Evolutionary conservation across 2,888 invertebrate genomes (phyloP).

Genomic region (Ectemnius cavifrons): DNA sequence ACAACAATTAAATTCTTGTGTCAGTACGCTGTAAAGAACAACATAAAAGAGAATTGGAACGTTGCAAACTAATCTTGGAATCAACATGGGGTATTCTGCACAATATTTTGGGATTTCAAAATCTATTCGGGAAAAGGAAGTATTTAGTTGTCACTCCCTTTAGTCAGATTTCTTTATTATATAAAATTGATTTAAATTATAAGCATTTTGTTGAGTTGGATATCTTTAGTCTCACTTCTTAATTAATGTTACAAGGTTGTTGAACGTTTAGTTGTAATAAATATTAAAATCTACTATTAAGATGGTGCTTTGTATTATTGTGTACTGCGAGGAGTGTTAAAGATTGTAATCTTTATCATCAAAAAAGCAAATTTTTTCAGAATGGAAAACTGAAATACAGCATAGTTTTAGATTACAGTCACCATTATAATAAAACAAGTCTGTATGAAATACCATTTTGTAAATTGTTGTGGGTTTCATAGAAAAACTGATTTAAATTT

Average conservation of each 20-base stretch:
- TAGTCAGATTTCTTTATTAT: constrained; percentile 1
- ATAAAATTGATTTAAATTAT: constrained; percentile 11
- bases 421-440: neutral
- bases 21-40: too few species aligned
- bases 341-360: constrained; percentile 24
- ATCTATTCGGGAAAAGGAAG: too few species aligned
- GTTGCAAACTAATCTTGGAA: too few species aligned
- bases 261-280: constrained; percentile 41
- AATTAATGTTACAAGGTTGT: constrained; percentile 38
- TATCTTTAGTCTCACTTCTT: constrained; percentile 32
- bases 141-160: too few species aligned
- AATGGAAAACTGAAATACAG: constrained; percentile 25
- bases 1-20: too few species aligned
- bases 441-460: too few species aligned
- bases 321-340: too few species aligned
- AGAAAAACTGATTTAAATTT: constrained; percentile 9
- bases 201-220: constrained; percentile 25
- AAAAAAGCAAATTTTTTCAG: constrained; percentile 13
- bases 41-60: too few species aligned
- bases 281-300: constrained; percentile 30
- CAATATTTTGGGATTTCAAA: too few species aligned
- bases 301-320: constrained; percentile 25
- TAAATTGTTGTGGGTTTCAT: neutral
- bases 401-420: constrained; percentile 4
- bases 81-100: too few species aligned